Conservation (phyloP, 2,113 vertebrate species). For the Ictalurus furcatus region DNA sequence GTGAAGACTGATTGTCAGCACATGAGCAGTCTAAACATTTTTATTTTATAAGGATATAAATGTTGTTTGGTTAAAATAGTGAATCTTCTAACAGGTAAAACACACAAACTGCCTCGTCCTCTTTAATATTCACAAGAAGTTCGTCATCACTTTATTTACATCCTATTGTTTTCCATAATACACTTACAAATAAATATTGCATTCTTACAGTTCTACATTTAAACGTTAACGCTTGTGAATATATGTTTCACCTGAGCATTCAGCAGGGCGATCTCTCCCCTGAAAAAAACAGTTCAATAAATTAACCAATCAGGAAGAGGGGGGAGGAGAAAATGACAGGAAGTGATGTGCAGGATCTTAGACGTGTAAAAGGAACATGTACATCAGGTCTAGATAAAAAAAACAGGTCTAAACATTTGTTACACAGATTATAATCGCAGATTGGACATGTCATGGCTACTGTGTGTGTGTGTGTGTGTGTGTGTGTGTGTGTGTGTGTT, state of each 20-base stretch:
- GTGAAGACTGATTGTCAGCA: neutral
- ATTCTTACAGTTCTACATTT: conserved; percentile 63
- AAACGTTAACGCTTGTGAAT: conserved; percentile 59
- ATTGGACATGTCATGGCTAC: conserved; percentile 6
- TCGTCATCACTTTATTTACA: conserved; percentile 77
- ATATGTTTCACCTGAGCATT: conserved; percentile 77
- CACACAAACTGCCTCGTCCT: conserved; percentile 60
- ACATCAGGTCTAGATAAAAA: conserved; percentile 9
- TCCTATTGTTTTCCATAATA: conserved; percentile 50
- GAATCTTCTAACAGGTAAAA: conserved; percentile 44
- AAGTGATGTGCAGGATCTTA: conserved; percentile 7
- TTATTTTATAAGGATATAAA: conserved; percentile 3
- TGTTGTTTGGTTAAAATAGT: neutral
- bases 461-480: neutral
- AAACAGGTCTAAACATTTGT: neutral
- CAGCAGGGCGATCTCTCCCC: conserved; percentile 55
- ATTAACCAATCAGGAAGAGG: conserved; percentile 32
- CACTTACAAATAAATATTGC: conserved; percentile 76
- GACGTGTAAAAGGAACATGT: conserved; percentile 21
- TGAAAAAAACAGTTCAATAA: conserved; percentile 48
- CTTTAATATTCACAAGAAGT: conserved; percentile 71
- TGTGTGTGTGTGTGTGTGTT: neutral
- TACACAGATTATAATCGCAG: conserved; percentile 19
- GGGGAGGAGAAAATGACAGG: conserved; percentile 25
- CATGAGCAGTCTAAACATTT: neutral